Evolutionary conservation across 2,113 vertebrate species (phyloP), one percentile per base, ranked within the genome.

Genomic region (Hirundichthys speculiger): DNA sequence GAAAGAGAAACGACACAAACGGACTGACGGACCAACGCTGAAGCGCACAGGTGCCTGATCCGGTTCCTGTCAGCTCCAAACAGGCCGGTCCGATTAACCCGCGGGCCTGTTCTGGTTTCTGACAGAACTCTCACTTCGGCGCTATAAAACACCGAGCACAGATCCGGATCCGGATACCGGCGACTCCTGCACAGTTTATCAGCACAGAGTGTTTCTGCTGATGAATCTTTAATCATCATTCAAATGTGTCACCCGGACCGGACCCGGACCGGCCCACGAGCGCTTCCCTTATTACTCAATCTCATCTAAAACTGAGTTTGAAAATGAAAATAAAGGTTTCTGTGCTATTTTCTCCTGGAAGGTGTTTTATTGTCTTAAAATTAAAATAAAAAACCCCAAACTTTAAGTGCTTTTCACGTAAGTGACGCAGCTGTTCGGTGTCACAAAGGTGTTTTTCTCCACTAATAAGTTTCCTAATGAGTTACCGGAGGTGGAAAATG

Each of bases 201-300:
- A 13, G 13, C 56, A 63, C 38, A 59, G 21, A 25, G 22, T 43
- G 42, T 38, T n/a, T n/a, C 38, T 34, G 60, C 42, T 50, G 27
- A 68, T 10, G 53, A 47, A 42, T 13, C 10, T 42, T 15, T 38
- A 62, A 48, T 62, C 21, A 58, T 63, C 81, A 84, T 80, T 77
- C 79, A 61, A 47, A 77, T 75, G 66, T 4, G 76, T 80, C 85
- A 70, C 76, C 80, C 80, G 59, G 60, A 73, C 76, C 79, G 76
- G 80, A 15, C 64, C 48, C 75, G 59, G 60, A 73, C 76, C 79
- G 76, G 80, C 13, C 64, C 48, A 72, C 20, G 13, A 46, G 51
- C 58, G 78, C 74, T 83, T 85, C 80, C 85, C 60, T 43, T 70
- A 84, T 86, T 82, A 84, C 75, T 71, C 79, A 88, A 81, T 21